phyloP scores from a whole-genome alignment of 2,113 vertebrate genomes.

The Mormyrus iriodes region DNA sequence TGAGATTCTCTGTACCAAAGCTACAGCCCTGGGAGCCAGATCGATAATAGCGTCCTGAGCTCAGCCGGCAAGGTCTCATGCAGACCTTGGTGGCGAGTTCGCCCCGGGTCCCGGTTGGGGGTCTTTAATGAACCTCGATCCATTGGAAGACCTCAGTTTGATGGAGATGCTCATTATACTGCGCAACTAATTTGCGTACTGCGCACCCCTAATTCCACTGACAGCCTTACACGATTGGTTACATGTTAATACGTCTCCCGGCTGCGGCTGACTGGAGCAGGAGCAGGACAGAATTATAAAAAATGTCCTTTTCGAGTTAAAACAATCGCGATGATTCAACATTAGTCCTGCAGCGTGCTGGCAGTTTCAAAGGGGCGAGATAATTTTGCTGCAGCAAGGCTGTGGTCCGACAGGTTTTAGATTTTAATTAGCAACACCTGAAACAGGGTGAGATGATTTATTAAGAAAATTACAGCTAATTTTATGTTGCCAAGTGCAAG shows the following conservation, averaged over 20 bases:
- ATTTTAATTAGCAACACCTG: background rate
- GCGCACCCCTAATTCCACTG: background rate
- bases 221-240: background rate
- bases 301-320: background rate
- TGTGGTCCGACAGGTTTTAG: background rate
- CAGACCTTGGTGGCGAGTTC: background rate
- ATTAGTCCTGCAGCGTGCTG: background rate
- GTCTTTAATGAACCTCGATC: background rate
- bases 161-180: background rate
- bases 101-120: background rate
- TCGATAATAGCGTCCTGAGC: background rate
- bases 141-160: background rate
- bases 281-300: background rate
- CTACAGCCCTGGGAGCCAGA: background rate
- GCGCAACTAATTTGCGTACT: background rate
- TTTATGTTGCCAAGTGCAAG: background rate
- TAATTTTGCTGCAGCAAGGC: background rate
- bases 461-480: background rate
- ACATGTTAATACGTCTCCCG: background rate
- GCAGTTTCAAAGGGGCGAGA: background rate
- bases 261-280: background rate
- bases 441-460: background rate
- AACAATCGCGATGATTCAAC: background rate
- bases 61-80: background rate
- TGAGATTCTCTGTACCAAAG: background rate